These are phyloP conservation scores for Falcaria lacertinaria DNA, from an alignment of 2,888 invertebrate genomes.

Conservation along the genomic window DNA sequence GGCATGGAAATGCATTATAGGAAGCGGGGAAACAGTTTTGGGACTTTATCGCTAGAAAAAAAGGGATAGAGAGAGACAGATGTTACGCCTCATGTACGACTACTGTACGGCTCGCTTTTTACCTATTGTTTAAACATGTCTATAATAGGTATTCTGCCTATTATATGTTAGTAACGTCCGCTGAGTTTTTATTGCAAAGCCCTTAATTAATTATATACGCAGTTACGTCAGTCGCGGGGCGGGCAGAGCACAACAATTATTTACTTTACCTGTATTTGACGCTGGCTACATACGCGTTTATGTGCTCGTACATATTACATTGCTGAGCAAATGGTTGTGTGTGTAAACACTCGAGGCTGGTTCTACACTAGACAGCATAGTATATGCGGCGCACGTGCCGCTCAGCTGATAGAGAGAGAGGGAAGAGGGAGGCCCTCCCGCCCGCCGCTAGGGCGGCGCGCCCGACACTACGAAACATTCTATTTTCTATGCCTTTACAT, in stretches of 20 bases:
- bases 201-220: background rate
- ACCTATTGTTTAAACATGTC: no score
- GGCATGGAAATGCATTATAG: no score
- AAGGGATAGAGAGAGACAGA: no score
- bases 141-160: no score
- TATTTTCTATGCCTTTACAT: background rate
- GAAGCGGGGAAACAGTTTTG: no score
- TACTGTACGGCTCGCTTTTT: no score
- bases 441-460: slow-evolving; percentile 26
- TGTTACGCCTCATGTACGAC: no score
- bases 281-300: background rate
- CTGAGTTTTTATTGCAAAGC: background rate
- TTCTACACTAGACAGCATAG: slow-evolving; percentile 59
- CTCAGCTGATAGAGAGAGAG: slow-evolving; percentile 72
- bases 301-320: background rate
- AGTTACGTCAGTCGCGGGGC: background rate
- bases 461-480: background rate
- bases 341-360: slow-evolving; percentile 13
- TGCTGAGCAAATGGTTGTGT: background rate
- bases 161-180: background rate
- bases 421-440: slow-evolving; percentile 43
- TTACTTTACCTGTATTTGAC: background rate
- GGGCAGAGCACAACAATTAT: background rate
- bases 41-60: no score
- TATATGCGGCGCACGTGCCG: slow-evolving; percentile 65